Base-by-base conservation (phyloP, 1,140 invertebrate genomes). In the Pristionchus pacificus region DNA sequence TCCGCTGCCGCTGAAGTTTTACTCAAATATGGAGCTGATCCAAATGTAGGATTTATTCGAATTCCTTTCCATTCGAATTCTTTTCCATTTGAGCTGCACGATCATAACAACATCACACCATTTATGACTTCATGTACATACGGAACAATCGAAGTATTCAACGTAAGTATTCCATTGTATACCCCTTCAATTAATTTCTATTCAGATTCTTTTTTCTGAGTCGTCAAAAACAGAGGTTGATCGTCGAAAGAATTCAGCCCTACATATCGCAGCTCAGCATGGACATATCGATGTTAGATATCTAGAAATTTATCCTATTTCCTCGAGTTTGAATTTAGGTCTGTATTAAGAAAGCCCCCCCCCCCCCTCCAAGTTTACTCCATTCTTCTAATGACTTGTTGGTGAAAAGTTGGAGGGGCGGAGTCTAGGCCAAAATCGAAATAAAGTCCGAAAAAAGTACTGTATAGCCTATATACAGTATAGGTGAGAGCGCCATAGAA, bases 1-100 rank as follows among this genome's bases (percentile, higher is more conserved):
- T 72, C 77, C 63, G 80, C 80, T 25, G 84, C 84, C 10, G 79
- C 77, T 0, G 33, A 76, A 19, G 65, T 81, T 13, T 75, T 86
- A 13, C 72, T 86, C 13, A 77, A 84, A 3, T 68, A 76, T 33
- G 83, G 84, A 31, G 71, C 71, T 32, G 49, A 70, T n/a, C 33
- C 62, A 3, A 58, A 62, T 30, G 68, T 58, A 70, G 38, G 68
- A 60, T 32, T n/a, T 38, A 6, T 60, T 60, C 32, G 6, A 62
- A 60, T 60, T 60, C 3, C 59, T 65, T 68, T 61, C 67, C n/a
- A 29, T 72, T 24, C 58, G 33, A 25, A 65, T 60, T 24, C 62
- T 65, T 49, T 32, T 63, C 49, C 63, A 72, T 62, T 59, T 63
- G 59, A 68, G 64, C 25, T 30, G 61, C 33, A 55, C 32, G 31